phyloP scores from a whole-genome alignment of 2,797 vertebrate species.

The Aotus griseimembra region DNA sequence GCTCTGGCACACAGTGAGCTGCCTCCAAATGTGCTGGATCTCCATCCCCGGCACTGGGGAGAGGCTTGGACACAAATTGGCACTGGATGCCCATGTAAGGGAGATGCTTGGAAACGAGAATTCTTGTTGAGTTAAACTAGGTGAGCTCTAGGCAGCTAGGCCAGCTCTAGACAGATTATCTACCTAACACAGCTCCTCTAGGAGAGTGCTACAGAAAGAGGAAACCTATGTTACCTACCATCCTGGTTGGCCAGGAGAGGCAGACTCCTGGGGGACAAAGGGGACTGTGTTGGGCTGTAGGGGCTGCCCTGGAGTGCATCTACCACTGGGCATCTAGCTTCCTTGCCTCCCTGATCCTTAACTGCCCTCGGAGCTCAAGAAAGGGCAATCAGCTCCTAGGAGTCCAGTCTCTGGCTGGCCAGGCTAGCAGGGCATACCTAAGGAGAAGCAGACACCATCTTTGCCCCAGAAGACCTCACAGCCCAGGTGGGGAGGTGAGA shows the following conservation, averaged over 20 bases:
- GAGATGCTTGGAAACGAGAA: neutral
- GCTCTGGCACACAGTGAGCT: neutral
- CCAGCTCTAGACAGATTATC: neutral
- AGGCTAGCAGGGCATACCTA: neutral
- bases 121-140: neutral
- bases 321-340: neutral
- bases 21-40: neutral
- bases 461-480: neutral
- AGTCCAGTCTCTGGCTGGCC: neutral
- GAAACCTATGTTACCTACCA: neutral
- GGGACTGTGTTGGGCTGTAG: neutral
- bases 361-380: neutral
- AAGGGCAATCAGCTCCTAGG: neutral
- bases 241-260: neutral
- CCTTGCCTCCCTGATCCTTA: neutral
- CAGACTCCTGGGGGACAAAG: neutral
- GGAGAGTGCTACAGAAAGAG: neutral
- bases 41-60: neutral
- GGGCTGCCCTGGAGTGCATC: neutral
- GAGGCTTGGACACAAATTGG: neutral
- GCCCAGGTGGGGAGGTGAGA: slow-evolving; percentile 35
- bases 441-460: neutral
- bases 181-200: neutral
- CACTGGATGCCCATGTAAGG: neutral
- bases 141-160: neutral